Evolutionary conservation across 2,797 vertebrate genomes (phyloP), one percentile per base, ranked within the genome.

Genomic region (Takifugu rubripes): DNA sequence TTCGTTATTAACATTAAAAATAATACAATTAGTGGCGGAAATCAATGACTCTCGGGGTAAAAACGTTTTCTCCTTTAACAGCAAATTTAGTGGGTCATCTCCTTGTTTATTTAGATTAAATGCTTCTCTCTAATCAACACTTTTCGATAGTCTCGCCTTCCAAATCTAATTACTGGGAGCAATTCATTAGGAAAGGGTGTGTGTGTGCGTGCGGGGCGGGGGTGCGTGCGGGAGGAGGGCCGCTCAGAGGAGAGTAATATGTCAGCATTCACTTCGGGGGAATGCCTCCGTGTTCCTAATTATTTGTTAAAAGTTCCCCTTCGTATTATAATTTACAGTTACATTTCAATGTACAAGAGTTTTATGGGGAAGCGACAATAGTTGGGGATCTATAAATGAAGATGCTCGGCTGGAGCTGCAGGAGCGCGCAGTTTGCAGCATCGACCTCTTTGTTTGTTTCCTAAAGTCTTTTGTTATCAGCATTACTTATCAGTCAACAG

Each of bases 401-500:
- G 81, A 91, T 87, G 79, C 84, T 75, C 66, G 11, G 54, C 56
- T 82, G 88, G 88, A 77, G 88, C 66, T 90, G 90, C 91, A 93
- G 85, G 89, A 75, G 84, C 82, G 86, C 91, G 85, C 91, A 88
- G 89, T 92, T 92, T 92, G 87, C 90, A 88, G 91, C 82, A 87
- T 91, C 90, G 89, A 49, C 57, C 16, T 86, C 92, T 93, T 94
- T 95, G 92, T 95, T 92, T 91, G 90, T 88, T 82, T 88, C 91
- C 72, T 31, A 79, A 87, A 87, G 87, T 91, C 85, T 88, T 95
- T 96, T 97, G 93, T 95, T 93, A 94, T 94, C 94, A 82, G 89
- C 91, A 91, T 92, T 93, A 93, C 93, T 97, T 96, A 95, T 92
- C 90, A 92, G 90, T 94, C 93, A 91, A 92, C 90, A 93, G 93